Evolutionary conservation across 2,113 vertebrate genomes (phyloP).

Genomic region (Amblyopsis rosae): DNA sequence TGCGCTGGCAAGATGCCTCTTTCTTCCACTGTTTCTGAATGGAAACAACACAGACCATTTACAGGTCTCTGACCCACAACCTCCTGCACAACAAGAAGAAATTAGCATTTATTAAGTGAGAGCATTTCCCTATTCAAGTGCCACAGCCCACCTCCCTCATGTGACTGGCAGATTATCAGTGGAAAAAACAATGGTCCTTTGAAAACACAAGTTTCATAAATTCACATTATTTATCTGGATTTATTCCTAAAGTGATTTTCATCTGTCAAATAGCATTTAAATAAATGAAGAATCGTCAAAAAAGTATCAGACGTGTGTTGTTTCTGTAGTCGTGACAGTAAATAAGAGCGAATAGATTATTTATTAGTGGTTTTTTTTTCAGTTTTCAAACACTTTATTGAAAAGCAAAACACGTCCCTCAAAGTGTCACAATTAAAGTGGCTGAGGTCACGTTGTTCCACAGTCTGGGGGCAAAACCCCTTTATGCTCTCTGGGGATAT

Average conservation of each 20-base stretch:
- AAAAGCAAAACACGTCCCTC: slow-evolving; percentile 61
- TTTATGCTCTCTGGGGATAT: neutral
- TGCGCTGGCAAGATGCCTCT: slow-evolving; percentile 20
- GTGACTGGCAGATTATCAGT: slow-evolving; percentile 11
- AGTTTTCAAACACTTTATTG: slow-evolving; percentile 54
- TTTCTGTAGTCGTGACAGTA: neutral
- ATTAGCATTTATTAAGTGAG: slow-evolving; percentile 48
- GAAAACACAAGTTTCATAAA: slow-evolving; percentile 6
- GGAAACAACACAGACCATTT: slow-evolving; percentile 41
- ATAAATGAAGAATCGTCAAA: neutral
- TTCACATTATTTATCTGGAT: neutral
- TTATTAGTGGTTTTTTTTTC: slow-evolving; percentile 21
- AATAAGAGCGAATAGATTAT: neutral
- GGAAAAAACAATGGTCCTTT: neutral
- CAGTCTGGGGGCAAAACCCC: neutral
- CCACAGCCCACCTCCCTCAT: slow-evolving; percentile 12
- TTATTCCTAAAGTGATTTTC: neutral
- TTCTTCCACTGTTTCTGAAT: slow-evolving; percentile 27
- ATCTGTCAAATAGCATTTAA: neutral
- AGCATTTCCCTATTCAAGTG: slow-evolving; percentile 18
- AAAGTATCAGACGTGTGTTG: neutral
- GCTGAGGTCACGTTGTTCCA: slow-evolving; percentile 25
- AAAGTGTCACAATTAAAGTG: slow-evolving; percentile 47
- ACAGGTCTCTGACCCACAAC: slow-evolving; percentile 16
- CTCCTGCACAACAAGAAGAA: slow-evolving; percentile 13